Percentiles rank a stretch among this genome's conserved stretches.
Evolutionary conservation across 2,888 invertebrate genomes (phyloP).

Genomic region (Nomada ferruginata): DNA sequence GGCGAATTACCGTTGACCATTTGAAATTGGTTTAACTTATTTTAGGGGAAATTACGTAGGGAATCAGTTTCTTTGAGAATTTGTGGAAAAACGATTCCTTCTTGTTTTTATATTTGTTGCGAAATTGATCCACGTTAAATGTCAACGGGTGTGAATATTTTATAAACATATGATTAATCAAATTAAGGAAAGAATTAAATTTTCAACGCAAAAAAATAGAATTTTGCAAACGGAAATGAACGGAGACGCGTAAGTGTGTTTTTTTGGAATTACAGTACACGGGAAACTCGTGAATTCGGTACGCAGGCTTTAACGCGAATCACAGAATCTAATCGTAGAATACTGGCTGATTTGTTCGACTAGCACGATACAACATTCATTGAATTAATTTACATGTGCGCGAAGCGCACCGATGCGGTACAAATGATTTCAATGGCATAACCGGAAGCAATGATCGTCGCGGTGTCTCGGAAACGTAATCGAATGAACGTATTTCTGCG

Average conservation of each 20-base stretch:
- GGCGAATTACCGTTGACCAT: no score
- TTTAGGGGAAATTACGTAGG: no score
- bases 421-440: constrained; percentile 48
- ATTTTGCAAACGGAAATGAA: no score
- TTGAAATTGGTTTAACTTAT: no score
- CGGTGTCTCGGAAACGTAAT: constrained; percentile 7
- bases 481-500: constrained; percentile 2
- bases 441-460: constrained; percentile 43
- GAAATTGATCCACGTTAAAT: not conserved
- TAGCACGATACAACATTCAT: constrained; percentile 32
- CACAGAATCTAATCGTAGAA: constrained; percentile 59
- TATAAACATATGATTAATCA: no score
- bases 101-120: no score
- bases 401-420: constrained; percentile 40
- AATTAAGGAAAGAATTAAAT: no score
- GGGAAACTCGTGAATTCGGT: not conserved
- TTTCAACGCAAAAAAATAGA: no score
- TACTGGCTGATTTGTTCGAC: constrained; percentile 55
- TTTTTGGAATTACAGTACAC: not conserved
- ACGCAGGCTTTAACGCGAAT: constrained; percentile 19
- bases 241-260: not conserved
- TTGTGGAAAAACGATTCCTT: no score
- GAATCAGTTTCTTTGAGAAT: no score
- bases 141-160: not conserved
- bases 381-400: constrained; percentile 63